Conservation (phyloP, 2,113 vertebrate species). For the Coptodon rendalli region DNA sequence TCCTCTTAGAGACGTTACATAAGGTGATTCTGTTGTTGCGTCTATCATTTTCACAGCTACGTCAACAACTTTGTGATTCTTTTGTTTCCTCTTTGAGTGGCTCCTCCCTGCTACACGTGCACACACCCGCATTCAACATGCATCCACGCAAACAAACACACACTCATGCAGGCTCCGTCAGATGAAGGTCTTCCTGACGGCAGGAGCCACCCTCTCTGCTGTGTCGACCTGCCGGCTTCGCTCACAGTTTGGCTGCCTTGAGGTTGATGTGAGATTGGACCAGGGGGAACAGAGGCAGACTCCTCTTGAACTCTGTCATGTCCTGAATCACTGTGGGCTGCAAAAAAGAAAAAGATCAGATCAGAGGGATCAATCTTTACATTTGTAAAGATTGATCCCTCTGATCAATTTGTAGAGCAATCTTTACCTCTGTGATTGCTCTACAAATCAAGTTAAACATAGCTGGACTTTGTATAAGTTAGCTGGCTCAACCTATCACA, state of each 20-base stretch:
- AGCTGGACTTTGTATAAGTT: neutral
- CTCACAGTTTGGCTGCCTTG: constrained; percentile 98
- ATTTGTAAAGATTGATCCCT: neutral
- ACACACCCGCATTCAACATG: neutral
- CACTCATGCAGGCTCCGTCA: constrained; percentile 25
- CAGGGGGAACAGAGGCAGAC: constrained; percentile 92
- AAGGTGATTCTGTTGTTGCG: constrained; percentile 19
- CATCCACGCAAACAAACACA: neutral
- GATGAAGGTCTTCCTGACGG: constrained; percentile 17
- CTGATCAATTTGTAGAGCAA: no score
- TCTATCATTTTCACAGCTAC: constrained; percentile 18
- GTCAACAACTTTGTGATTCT: constrained; percentile 4
- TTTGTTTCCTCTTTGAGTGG: constrained; percentile 17
- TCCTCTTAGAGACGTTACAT: constrained; percentile 6
- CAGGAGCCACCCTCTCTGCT: neutral
- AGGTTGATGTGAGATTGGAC: constrained; percentile 94
- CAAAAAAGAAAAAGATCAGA: neutral
- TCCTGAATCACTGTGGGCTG: constrained; percentile 88
- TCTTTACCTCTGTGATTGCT: no score
- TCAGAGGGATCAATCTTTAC: neutral
- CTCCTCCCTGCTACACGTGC: constrained; percentile 22
- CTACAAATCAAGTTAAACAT: neutral
- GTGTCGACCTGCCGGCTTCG: neutral
- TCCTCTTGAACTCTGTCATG: constrained; percentile 96
- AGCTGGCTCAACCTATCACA: neutral